phyloP scores from a whole-genome alignment of 2,797 vertebrate species.

The Chelon auratus region DNA sequence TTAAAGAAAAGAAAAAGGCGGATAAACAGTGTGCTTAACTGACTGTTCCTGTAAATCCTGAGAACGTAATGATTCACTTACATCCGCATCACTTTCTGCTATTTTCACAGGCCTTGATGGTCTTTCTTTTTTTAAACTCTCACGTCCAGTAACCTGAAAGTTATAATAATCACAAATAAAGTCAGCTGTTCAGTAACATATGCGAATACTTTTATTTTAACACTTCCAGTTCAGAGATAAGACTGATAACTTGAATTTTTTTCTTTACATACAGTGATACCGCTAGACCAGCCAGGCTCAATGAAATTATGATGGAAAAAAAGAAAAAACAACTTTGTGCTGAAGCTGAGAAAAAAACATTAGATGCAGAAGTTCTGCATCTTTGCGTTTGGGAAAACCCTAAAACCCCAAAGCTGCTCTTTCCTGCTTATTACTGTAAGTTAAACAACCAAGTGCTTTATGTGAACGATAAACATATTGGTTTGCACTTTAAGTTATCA shows the following conservation, averaged over 20 bases:
- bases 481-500: not conserved
- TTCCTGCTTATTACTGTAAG: constrained; percentile 44
- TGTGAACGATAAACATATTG: constrained; percentile 17
- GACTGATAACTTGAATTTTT: constrained; percentile 18
- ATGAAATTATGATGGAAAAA: constrained; percentile 25
- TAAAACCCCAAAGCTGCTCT: constrained; percentile 69
- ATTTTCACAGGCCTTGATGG: constrained; percentile 92
- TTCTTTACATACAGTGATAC: constrained; percentile 16
- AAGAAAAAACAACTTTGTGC: constrained; percentile 29
- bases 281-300: constrained; percentile 34
- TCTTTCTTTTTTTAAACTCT: constrained; percentile 90
- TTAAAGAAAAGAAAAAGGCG: constrained; percentile 50
- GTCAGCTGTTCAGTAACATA: constrained; percentile 31
- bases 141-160: constrained; percentile 92
- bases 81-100: constrained; percentile 96
- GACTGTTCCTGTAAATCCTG: constrained; percentile 42
- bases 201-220: not conserved
- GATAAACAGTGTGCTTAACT: constrained; percentile 58
- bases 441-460: constrained; percentile 35
- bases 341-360: constrained; percentile 43
- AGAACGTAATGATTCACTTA: constrained; percentile 84
- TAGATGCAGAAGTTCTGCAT: constrained; percentile 29
- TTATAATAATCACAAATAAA: constrained; percentile 58
- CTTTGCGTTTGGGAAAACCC: constrained; percentile 37
- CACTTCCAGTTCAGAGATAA: constrained; percentile 17